These are phyloP conservation scores for Cuniculus paca DNA, from an alignment of 2,797 vertebrate genomes.

Conservation along the genomic window DNA sequence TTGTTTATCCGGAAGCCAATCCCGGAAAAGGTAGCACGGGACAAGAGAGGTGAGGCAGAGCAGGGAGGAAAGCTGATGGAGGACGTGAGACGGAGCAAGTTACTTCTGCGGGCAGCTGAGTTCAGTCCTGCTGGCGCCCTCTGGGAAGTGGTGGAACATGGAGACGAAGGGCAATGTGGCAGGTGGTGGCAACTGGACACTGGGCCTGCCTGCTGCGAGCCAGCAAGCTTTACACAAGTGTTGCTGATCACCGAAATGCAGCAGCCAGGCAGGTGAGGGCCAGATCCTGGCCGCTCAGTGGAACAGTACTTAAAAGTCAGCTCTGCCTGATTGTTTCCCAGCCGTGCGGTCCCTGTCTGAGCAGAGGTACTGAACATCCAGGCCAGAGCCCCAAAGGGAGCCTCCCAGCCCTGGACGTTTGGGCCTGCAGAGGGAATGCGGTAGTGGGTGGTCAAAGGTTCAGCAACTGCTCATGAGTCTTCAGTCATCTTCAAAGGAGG, in stretches of 20 bases:
- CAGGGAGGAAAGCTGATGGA: neutral
- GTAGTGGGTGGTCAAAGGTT: neutral
- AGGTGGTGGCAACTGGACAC: rapidly evolving
- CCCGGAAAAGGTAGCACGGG: neutral
- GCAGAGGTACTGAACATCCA: neutral
- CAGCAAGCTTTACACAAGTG: neutral
- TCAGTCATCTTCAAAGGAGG: neutral
- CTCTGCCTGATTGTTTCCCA: neutral
- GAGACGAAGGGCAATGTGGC: neutral
- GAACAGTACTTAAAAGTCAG: neutral
- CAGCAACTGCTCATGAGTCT: neutral
- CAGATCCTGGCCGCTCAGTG: neutral
- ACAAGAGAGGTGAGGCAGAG: neutral
- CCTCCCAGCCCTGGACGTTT: neutral
- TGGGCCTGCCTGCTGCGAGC: neutral
- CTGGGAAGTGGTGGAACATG: neutral
- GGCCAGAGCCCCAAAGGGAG: neutral
- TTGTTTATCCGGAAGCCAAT: neutral
- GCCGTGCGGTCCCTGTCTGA: rapidly evolving
- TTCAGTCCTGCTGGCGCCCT: neutral
- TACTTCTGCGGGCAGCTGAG: neutral
- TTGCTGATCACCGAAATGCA: neutral
- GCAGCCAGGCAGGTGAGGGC: too few species aligned
- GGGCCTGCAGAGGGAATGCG: rapidly evolving
- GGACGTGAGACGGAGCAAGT: neutral